A percentile compares a stretch with the other conserved stretches of the same genome.
phyloP scores from a whole-genome alignment of 2,113 vertebrate genomes.

The Beaufortia kweichowensis region DNA sequence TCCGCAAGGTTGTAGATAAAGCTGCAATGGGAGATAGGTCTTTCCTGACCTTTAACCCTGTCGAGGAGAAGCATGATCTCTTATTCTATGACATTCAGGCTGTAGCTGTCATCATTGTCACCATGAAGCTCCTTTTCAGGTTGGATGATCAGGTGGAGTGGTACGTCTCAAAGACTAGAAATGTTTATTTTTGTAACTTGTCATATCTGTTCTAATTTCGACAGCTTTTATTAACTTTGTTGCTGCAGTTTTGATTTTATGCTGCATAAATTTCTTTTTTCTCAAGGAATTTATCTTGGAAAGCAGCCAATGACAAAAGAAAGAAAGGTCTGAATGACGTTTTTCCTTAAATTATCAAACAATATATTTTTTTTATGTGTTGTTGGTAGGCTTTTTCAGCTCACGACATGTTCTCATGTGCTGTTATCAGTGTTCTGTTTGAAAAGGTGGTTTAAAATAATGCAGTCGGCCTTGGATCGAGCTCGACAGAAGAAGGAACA shows the following conservation, averaged over 20 bases:
- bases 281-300: conserved; percentile 37
- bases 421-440: conserved; percentile 49
- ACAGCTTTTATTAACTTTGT: background rate
- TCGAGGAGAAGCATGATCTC: conserved; percentile 47
- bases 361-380: background rate
- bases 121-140: conserved; percentile 86
- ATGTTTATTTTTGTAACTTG: background rate
- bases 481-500: conserved; percentile 45
- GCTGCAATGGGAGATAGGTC: conserved; percentile 66
- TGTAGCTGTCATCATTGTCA: conserved; percentile 80
- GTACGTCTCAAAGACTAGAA: conserved; percentile 65
- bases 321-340: conserved; percentile 16
- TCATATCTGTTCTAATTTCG: background rate
- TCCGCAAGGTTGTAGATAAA: conserved; percentile 74
- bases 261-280: background rate
- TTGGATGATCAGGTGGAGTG: conserved; percentile 86
- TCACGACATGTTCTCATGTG: background rate
- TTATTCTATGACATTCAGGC: conserved; percentile 84
- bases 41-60: conserved; percentile 74
- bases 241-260: background rate
- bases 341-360: background rate
- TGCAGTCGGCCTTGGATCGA: conserved; percentile 45
- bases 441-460: conserved; percentile 46
- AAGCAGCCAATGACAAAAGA: conserved; percentile 17
- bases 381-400: background rate